phyloP scores from a whole-genome alignment of 2,113 vertebrate species.

The Gymnocephalus cernua region DNA sequence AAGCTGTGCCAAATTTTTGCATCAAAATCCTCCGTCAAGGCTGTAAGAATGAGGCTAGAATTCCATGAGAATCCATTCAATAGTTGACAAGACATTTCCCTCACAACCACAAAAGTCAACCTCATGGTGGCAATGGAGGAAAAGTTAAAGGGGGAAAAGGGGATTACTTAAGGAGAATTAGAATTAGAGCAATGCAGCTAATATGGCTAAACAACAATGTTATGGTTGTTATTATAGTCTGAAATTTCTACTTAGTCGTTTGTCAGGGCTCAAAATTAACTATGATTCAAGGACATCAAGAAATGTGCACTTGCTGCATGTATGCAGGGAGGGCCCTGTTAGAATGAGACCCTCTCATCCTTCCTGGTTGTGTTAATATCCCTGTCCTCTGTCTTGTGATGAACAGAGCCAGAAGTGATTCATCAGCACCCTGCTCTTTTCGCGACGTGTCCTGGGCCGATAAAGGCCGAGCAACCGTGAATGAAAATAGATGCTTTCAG shows the following conservation, averaged over 20 bases:
- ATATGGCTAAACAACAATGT: neutral
- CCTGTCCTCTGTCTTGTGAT: conserved; percentile 56
- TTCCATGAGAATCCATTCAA: neutral
- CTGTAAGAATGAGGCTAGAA: neutral
- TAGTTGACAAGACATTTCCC: neutral
- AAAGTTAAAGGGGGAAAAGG: too few species aligned
- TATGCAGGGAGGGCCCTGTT: neutral
- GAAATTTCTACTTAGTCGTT: neutral
- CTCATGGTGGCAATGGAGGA: too few species aligned
- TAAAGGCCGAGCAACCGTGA: conserved; percentile 75
- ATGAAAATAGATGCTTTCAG: conserved; percentile 86
- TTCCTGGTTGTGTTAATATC: conserved; percentile 57
- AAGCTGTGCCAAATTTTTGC: neutral
- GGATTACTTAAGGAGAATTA: neutral
- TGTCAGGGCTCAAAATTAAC: neutral
- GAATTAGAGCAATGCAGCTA: neutral
- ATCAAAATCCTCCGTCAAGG: neutral
- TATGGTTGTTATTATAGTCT: neutral
- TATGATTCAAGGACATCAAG: neutral
- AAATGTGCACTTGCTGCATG: neutral
- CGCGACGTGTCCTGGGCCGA: conserved; percentile 71
- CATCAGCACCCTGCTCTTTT: conserved; percentile 67
- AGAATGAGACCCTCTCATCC: conserved; percentile 51
- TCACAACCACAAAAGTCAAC: neutral
- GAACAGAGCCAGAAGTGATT: conserved; percentile 66